Base-by-base conservation (phyloP, 2,888 invertebrate species). In the Prosopocoilus inquinatus region DNA sequence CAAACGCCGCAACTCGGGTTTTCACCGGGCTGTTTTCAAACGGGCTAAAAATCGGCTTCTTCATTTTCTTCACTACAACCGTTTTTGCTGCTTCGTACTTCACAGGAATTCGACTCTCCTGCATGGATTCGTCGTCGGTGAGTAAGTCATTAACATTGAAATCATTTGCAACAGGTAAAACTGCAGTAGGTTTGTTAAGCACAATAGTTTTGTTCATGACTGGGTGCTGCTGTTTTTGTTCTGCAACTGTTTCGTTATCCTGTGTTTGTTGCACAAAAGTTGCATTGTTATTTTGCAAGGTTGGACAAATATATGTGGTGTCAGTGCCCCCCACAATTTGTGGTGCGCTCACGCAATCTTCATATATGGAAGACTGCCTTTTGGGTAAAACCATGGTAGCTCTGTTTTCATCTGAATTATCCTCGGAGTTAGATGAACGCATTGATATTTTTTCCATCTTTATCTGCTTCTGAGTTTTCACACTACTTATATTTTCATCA, bases 1-100 rank as follows among this genome's bases (percentile, higher is more conserved):
- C 85, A 60, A 84, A 85, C 1, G 84, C 85, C 62, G 83, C 81
- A 0, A 85, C 84, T 36, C 82, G 80, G 65, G 82, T 81, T 67
- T 83, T 84, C 3, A 84, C 81, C 0, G 84, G 80, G 61, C 84
- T 84, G 57, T 82, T 81, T 4, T 80, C 77, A 56, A 80, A 83
- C 1, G 84, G 84, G 74, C 83, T 84, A 59, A 78, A 81, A 11
- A 79, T 65, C 13, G 74, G 73, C 49, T 61, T 66, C 9, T 36
- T 49, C 9, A 53, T 61, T 11, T 59, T 60, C 15, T 55, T 53
- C 9, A 47, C 38, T 35, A 12, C 44, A 15, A 28, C 20, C 1
- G 20, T 28, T 5, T 52, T 46, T 38, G 53, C 55, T 5, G n/a
- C n/a, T n/a, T 54, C 51, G 39, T 56, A 59, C 47, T 61, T 62